Percentiles rank a stretch among this genome's conserved stretches.
Evolutionary conservation across 2,113 vertebrate genomes (phyloP).

Genomic region (Ploceus nigricollis): DNA sequence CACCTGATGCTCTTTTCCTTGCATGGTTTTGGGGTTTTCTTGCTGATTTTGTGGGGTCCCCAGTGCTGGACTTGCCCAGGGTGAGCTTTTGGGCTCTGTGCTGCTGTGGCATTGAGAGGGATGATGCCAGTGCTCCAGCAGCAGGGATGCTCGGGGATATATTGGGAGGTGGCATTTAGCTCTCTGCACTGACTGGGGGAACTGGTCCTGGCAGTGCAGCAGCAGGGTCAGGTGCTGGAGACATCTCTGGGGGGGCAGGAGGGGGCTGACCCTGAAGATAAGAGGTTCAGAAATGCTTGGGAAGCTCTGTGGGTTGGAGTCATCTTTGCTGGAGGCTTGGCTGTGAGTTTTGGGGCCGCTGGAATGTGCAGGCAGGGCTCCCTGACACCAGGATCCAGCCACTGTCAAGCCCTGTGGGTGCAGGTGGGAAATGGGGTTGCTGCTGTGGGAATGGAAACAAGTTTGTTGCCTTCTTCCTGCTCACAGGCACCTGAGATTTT

Average conservation of each 20-base stretch:
- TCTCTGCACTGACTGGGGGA: not conserved
- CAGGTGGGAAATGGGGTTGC: not conserved
- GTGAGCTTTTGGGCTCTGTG: not conserved
- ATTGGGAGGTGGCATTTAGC: not conserved
- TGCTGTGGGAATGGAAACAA: accelerated
- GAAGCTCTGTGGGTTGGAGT: not conserved
- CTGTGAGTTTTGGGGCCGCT: not conserved
- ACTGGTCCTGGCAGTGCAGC: not conserved
- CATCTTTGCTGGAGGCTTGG: not conserved
- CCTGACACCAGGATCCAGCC: accelerated
- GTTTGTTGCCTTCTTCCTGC: not conserved
- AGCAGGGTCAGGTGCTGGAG: not conserved
- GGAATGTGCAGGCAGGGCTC: not conserved
- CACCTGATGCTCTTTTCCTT: not conserved
- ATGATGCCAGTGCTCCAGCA: not conserved
- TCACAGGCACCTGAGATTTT: not conserved
- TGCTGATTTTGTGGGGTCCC: not conserved
- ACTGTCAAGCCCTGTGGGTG: accelerated
- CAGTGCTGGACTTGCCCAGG: accelerated
- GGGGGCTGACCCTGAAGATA: not conserved
- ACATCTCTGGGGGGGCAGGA: not conserved
- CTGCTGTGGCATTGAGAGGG: not conserved
- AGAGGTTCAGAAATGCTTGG: not conserved
- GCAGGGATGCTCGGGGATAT: accelerated
- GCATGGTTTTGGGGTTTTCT: not conserved